Percentiles rank a stretch among this genome's conserved stretches.
These are phyloP conservation scores for Drosophila emarginata DNA, from an alignment of 2,888 invertebrate genomes.

Conservation along the genomic window DNA sequence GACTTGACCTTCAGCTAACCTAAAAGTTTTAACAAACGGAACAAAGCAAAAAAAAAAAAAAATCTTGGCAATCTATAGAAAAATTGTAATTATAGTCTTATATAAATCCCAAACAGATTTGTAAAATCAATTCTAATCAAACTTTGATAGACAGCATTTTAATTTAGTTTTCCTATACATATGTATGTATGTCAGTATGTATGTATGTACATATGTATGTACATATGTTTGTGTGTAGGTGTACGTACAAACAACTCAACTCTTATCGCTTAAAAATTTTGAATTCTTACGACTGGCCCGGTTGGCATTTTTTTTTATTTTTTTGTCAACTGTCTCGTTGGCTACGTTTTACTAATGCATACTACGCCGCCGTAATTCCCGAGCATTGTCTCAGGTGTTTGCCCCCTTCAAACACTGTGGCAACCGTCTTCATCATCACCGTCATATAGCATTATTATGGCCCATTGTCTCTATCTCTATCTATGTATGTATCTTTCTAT, in stretches of 20 bases:
- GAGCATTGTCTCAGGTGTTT: conserved; percentile 66
- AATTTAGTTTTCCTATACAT: conserved; percentile 14
- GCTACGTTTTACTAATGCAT: conserved; percentile 50
- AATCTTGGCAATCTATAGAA: background rate
- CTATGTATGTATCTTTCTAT: conserved; percentile 62
- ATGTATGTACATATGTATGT: background rate
- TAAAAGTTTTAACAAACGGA: conserved; percentile 14
- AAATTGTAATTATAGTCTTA: conserved; percentile 1
- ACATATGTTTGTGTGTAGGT: background rate
- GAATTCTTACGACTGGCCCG: conserved; percentile 23
- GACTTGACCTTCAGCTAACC: conserved; percentile 23
- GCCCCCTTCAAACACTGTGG: conserved; percentile 30
- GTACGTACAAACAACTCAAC: background rate
- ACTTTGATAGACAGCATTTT: conserved; percentile 34
- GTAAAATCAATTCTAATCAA: background rate
- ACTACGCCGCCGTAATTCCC: conserved; percentile 42
- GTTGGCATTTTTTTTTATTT: conserved; percentile 22
- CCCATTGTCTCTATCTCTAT: conserved; percentile 58
- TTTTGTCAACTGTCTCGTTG: conserved; percentile 57
- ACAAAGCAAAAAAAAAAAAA: conserved; percentile 4
- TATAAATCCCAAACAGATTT: conserved; percentile 3
- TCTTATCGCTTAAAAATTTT: conserved; percentile 12
- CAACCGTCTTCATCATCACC: conserved; percentile 1
- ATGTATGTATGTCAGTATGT: background rate
- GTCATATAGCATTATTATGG: conserved; percentile 21